A percentile compares a stretch with the other conserved stretches of the same genome.
Conservation (phyloP, 2,888 invertebrate genomes). For the Scaptomyza polygonia region DNA sequence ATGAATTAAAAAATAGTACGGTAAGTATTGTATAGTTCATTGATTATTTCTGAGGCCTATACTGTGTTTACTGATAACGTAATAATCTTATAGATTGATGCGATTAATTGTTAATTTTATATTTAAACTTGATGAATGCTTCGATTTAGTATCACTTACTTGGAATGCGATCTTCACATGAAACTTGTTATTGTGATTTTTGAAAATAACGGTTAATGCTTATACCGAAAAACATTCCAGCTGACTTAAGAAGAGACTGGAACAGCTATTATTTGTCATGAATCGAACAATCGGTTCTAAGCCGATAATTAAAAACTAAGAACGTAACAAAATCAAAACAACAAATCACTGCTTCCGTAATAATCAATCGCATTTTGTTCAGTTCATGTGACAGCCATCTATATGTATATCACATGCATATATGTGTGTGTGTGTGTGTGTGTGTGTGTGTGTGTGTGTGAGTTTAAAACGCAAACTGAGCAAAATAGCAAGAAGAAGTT, state of each 20-base stretch:
- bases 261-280: conserved; percentile 1
- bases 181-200: conserved; percentile 8
- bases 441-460: not conserved
- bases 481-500: conserved; percentile 35
- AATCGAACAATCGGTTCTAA: conserved; percentile 1
- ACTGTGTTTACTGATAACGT: not conserved
- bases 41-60: not conserved
- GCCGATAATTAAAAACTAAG: conserved; percentile 2
- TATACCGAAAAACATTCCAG: not conserved
- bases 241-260: not conserved
- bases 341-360: conserved; percentile 66
- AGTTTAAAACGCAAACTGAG: conserved; percentile 44
- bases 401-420: conserved; percentile 3
- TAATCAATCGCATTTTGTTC: conserved; percentile 32
- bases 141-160: not conserved
- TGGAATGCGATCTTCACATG: not conserved
- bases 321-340: conserved; percentile 37
- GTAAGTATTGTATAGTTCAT: not conserved
- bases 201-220: not conserved
- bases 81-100: not conserved
- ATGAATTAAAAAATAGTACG: not conserved
- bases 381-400: conserved; percentile 21
- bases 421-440: not conserved
- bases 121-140: conserved; percentile 1
- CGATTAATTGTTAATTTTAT: not conserved